Percentiles rank a stretch among this genome's conserved stretches.
Evolutionary conservation across 1,140 invertebrate genomes (phyloP).

Genomic region (Caerostris extrusa): DNA sequence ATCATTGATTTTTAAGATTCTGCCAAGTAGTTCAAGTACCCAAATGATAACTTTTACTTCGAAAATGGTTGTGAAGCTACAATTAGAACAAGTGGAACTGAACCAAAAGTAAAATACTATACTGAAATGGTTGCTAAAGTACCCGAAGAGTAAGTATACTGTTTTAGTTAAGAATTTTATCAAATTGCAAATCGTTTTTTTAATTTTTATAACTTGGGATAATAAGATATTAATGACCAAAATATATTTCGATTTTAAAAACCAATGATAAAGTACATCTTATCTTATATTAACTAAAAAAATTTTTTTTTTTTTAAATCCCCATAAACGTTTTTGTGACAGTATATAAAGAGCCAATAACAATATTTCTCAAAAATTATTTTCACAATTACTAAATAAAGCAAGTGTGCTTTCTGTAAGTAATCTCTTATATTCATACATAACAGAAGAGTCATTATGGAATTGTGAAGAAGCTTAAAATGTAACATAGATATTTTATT

Average conservation of each 20-base stretch:
- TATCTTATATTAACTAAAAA: too few relatives aligned
- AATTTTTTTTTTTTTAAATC: too few relatives aligned
- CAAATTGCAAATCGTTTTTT: neutral
- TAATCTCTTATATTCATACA: too few relatives aligned
- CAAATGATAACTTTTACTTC: constrained; percentile 98
- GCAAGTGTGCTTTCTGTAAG: too few relatives aligned
- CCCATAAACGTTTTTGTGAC: too few relatives aligned
- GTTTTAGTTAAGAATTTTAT: neutral
- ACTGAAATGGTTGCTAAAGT: constrained; percentile 89
- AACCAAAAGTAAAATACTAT: constrained; percentile 99
- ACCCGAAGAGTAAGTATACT: constrained; percentile 63
- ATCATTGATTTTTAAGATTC: constrained; percentile 80
- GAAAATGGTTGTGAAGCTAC: constrained; percentile 93
- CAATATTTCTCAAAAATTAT: too few relatives aligned
- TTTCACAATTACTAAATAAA: too few relatives aligned
- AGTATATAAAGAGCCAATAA: too few relatives aligned
- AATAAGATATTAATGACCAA: constrained; percentile 41
- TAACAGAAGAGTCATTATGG: too few relatives aligned
- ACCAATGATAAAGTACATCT: too few relatives aligned
- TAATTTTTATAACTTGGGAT: neutral
- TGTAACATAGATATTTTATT: too few relatives aligned
- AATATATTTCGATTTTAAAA: constrained; percentile 51
- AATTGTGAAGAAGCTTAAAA: too few relatives aligned
- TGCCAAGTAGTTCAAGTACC: constrained; percentile 89
- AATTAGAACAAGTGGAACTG: constrained; percentile 97